phyloP scores from a whole-genome alignment of 1,140 invertebrate species.

The Lepidurus apus region DNA sequence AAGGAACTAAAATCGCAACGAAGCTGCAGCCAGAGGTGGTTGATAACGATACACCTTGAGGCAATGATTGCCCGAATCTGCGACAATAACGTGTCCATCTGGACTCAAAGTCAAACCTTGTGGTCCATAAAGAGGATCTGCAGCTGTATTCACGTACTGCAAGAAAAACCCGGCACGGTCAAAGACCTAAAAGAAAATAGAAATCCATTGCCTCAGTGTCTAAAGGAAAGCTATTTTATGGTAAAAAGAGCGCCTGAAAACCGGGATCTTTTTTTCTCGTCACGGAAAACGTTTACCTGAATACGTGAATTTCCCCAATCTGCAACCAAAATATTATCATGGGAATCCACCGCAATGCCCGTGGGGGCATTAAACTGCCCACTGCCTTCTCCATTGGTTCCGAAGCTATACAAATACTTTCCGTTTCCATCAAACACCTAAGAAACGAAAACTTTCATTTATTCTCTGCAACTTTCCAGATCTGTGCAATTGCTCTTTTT shows the following conservation, averaged over 20 bases:
- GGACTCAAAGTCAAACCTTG: conserved; percentile 51
- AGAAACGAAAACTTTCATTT: conserved; percentile 43
- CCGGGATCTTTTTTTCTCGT: too few relatives aligned
- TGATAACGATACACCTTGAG: conserved; percentile 53
- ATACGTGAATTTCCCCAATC: conserved; percentile 57
- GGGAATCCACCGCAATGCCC: conserved; percentile 51
- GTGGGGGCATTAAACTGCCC: conserved; percentile 58
- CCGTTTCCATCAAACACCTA: conserved; percentile 51
- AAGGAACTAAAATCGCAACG: not conserved
- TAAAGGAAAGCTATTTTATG: not conserved
- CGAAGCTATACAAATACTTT: conserved; percentile 52
- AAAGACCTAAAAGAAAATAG: conserved; percentile 49
- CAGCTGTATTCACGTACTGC: conserved; percentile 51
- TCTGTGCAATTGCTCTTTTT: not conserved
- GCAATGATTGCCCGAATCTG: conserved; percentile 57
- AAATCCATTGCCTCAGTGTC: not conserved
- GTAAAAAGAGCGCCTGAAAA: too few relatives aligned
- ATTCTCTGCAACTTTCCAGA: not conserved
- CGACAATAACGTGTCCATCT: conserved; percentile 52
- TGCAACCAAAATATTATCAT: conserved; percentile 54
- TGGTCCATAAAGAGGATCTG: conserved; percentile 54
- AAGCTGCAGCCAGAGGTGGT: not conserved
- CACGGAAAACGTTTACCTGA: conserved; percentile 45
- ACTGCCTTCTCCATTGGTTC: conserved; percentile 52
- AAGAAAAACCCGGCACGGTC: conserved; percentile 54